A percentile compares a stretch with the other conserved stretches of the same genome.
Conservation (phyloP, 1,140 invertebrate genomes). For the Pectinophora gossypiella region DNA sequence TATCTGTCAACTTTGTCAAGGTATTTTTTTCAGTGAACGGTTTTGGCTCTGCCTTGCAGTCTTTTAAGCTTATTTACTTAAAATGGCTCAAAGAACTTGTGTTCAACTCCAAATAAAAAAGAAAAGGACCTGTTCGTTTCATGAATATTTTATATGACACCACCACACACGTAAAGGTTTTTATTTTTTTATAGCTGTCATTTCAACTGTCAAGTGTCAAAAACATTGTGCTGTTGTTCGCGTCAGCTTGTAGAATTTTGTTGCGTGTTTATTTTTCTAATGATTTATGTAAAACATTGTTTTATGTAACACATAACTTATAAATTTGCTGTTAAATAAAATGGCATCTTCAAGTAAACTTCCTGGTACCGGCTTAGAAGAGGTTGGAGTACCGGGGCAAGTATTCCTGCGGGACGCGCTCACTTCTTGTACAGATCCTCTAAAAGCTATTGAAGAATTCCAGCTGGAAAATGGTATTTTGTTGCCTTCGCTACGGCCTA, state of each 20-base stretch:
- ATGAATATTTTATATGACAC: background rate
- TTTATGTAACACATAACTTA: background rate
- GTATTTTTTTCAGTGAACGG: too few relatives aligned
- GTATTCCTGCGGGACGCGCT: conserved; percentile 92
- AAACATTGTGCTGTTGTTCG: background rate
- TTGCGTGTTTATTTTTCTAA: background rate
- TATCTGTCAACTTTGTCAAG: too few relatives aligned
- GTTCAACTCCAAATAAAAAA: too few relatives aligned
- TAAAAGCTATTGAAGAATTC: conserved; percentile 98
- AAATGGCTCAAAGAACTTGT: too few relatives aligned
- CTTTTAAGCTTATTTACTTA: too few relatives aligned
- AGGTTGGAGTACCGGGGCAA: conserved; percentile 94
- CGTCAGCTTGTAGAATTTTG: background rate
- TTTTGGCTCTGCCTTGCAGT: too few relatives aligned
- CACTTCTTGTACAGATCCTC: conserved; percentile 95
- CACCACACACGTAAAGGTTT: background rate
- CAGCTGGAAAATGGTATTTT: conserved; percentile 97
- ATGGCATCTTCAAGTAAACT: conserved; percentile 68
- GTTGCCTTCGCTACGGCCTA: conserved; percentile 93
- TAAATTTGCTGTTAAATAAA: conserved; percentile 3
- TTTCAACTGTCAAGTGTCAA: background rate
- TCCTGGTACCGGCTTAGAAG: conserved; percentile 83
- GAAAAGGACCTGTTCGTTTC: background rate
- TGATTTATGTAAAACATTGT: background rate
- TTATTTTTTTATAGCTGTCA: background rate